phyloP scores from a whole-genome alignment of 1,140 invertebrate species.

The Paraescarpia echinospica region DNA sequence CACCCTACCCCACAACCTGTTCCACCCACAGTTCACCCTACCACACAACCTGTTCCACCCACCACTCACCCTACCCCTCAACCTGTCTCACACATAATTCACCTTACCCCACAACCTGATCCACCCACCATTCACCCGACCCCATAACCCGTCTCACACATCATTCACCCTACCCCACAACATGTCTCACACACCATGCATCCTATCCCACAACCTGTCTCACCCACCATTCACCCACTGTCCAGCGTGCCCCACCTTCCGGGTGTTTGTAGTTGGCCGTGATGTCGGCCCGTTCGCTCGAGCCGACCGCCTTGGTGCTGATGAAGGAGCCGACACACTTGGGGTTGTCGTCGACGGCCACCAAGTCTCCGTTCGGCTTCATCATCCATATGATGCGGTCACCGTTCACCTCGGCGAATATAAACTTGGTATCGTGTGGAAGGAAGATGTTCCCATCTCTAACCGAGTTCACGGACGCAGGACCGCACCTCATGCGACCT shows the following conservation, averaged over 20 bases:
- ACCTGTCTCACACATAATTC: no score
- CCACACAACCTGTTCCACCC: neutral
- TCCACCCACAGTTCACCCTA: no score
- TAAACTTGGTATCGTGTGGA: constrained; percentile 78
- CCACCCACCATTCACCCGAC: neutral
- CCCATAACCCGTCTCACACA: neutral
- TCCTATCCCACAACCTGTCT: neutral
- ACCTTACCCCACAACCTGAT: neutral
- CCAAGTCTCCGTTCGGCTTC: constrained; percentile 21
- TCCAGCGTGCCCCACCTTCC: constrained; percentile 66
- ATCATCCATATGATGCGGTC: constrained; percentile 67
- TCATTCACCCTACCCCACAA: neutral
- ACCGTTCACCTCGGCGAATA: constrained; percentile 81
- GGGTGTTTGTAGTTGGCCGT: constrained; percentile 85
- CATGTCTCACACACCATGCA: neutral
- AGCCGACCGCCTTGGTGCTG: constrained; percentile 83
- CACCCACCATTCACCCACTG: neutral
- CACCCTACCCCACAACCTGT: no score
- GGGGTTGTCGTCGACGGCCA: constrained; percentile 55
- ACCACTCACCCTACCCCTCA: no score
- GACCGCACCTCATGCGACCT: constrained; percentile 62
- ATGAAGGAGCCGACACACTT: constrained; percentile 77
- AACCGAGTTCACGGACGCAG: constrained; percentile 71
- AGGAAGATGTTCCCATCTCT: constrained; percentile 77
- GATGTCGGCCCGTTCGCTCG: constrained; percentile 71